Evolutionary conservation across 2,888 invertebrate genomes (phyloP).

Genomic region (Nemapogon koenigi): DNA sequence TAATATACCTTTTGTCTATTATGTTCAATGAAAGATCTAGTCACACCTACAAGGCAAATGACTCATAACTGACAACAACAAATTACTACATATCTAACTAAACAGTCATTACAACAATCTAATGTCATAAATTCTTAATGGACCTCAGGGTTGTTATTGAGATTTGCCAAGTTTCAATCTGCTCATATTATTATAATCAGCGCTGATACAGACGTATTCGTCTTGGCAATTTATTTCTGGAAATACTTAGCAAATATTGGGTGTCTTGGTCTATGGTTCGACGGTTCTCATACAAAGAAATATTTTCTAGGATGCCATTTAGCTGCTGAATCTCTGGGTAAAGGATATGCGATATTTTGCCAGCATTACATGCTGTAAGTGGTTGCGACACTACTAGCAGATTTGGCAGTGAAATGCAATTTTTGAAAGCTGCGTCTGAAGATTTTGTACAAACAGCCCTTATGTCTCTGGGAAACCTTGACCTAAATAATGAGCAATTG

Average conservation of each 20-base stretch:
- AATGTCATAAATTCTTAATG: too few species aligned
- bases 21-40: too few species aligned
- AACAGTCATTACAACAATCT: too few species aligned
- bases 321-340: constrained; percentile 17
- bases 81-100: too few species aligned
- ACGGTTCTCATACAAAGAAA: constrained; percentile 14
- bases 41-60: too few species aligned
- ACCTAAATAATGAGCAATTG: too few species aligned
- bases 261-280: constrained; percentile 9
- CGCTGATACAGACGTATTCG: background rate
- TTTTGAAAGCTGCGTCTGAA: constrained; percentile 16
- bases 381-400: constrained; percentile 18
- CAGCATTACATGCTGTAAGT: constrained; percentile 17
- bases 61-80: too few species aligned
- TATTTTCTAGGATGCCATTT: constrained; percentile 18
- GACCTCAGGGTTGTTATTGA: too few species aligned
- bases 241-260: constrained; percentile 11
- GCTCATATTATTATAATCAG: background rate
- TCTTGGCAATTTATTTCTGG: constrained; percentile 20
- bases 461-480: constrained; percentile 16
- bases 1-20: too few species aligned
- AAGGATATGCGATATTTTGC: constrained; percentile 19
- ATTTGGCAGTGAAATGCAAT: constrained; percentile 13
- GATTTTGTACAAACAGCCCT: constrained; percentile 14
- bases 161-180: background rate